Conservation (phyloP, 1,140 invertebrate genomes). For the Drosophila tropicalis region DNA sequence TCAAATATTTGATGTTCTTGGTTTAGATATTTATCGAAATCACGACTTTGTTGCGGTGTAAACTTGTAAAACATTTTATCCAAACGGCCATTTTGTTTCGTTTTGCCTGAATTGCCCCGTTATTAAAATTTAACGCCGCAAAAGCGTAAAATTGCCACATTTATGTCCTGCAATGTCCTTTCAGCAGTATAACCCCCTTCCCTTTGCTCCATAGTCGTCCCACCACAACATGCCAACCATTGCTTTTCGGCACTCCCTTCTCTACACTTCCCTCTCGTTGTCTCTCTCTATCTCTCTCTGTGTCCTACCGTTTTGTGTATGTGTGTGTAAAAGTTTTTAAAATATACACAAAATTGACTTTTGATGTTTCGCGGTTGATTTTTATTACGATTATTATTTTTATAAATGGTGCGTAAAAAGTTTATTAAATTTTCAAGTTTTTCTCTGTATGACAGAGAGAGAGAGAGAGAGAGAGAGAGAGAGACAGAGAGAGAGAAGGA, state of each 20-base stretch:
- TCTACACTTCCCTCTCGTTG: neutral
- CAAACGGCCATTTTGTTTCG: conserved; percentile 50
- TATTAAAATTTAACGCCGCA: conserved; percentile 79
- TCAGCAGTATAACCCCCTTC: neutral
- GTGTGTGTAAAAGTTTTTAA: conserved; percentile 69
- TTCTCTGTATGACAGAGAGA: neutral
- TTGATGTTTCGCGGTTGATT: conserved; percentile 79
- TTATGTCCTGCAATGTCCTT: conserved; percentile 67
- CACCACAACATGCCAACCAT: neutral
- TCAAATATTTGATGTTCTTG: neutral
- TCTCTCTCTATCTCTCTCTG: neutral
- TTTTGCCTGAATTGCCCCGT: conserved; percentile 58
- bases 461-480: neutral
- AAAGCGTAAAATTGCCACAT: conserved; percentile 79
- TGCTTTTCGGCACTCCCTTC: neutral
- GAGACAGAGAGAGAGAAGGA: too few species aligned
- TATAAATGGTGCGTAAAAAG: conserved; percentile 75
- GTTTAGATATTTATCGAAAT: neutral
- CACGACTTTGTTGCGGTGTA: conserved; percentile 7
- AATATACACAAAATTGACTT: conserved; percentile 77
- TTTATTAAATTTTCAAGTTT: conserved; percentile 78
- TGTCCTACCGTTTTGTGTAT: neutral
- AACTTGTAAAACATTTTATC: conserved; percentile 32
- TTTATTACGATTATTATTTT: conserved; percentile 35
- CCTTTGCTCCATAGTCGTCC: neutral